Evolutionary conservation across 2,797 vertebrate genomes (phyloP), one percentile per base, ranked within the genome.

Genomic region (Onychomys arenicola): DNA sequence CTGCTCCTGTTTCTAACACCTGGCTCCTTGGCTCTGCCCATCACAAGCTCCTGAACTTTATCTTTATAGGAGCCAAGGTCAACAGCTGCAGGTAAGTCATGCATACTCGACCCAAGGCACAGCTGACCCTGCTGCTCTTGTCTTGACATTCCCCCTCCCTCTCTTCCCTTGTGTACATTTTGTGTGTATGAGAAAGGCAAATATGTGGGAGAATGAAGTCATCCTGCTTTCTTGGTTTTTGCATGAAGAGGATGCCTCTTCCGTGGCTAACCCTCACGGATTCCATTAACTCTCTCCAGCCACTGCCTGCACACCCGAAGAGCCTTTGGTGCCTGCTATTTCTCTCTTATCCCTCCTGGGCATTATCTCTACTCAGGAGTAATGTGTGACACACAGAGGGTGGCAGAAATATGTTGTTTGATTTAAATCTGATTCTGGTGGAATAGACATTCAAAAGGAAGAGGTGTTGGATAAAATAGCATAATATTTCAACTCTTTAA

Each of bases 391-490:
- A 55, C 81, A 37, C 1, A 0, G 16, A 88, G 4, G 4, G 55
- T 12, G 49, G 37, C 27, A 10, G 59, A 82, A 83, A 40, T 78
- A 49, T 34, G 65, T 29, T 81, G 71, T 80, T n/a, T 96, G 78
- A 85, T 94, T 95, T 96, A 96, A 77, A 93, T 77, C 16, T 23
- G 46, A 90, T 71, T 95, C 61, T 3, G 49, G 80, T 84, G 52
- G 92, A 95, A 91, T 14, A 55, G 29, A 21, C 40, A 29, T 75
- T 83, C 55, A 75, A 89, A 63, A 76, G 91, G 61, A 86, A 82
- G 49, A 95, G 87, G 40, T 9, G 3, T 27, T n/a, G n/a, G 81
- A 14, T 49, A 81, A 61, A 96, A 86, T 69, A 57, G 69, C 25
- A 27, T 89, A 17, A 77, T 49, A 83, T 93, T 91, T 95, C 95